These are phyloP conservation scores for Elegia similella DNA, from an alignment of 2,888 invertebrate genomes.

Conservation along the genomic window DNA sequence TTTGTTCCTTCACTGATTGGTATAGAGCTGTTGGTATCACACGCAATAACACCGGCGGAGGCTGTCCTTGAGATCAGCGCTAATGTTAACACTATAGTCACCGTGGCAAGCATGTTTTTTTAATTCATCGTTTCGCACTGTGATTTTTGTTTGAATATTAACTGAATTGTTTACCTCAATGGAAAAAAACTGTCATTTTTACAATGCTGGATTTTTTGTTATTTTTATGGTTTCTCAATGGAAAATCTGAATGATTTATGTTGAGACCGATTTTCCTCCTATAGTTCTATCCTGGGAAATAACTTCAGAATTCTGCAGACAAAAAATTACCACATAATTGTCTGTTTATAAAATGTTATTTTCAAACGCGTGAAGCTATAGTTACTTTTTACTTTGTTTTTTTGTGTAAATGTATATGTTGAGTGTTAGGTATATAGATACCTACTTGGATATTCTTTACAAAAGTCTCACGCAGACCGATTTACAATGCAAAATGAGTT, in stretches of 20 bases:
- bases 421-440: too few species aligned
- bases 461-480: background rate
- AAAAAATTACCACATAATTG: too few species aligned
- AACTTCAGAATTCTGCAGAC: too few species aligned
- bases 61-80: background rate
- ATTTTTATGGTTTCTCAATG: background rate
- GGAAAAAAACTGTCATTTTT: background rate
- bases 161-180: background rate
- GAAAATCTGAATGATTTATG: background rate
- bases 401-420: too few species aligned
- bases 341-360: too few species aligned
- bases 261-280: background rate
- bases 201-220: background rate
- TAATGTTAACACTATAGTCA: background rate
- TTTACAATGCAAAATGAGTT: background rate
- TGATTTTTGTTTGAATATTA: background rate
- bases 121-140: constrained; percentile 4
- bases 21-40: constrained; percentile 34
- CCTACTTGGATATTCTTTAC: too few species aligned
- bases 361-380: too few species aligned
- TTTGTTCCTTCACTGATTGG: constrained; percentile 45
- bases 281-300: too few species aligned
- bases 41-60: constrained; percentile 26
- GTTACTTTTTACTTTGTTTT: too few species aligned
- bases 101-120: constrained; percentile 6